These are phyloP conservation scores for Dipodomys stephensi DNA, from an alignment of 2,113 vertebrate species.

Conservation along the genomic window DNA sequence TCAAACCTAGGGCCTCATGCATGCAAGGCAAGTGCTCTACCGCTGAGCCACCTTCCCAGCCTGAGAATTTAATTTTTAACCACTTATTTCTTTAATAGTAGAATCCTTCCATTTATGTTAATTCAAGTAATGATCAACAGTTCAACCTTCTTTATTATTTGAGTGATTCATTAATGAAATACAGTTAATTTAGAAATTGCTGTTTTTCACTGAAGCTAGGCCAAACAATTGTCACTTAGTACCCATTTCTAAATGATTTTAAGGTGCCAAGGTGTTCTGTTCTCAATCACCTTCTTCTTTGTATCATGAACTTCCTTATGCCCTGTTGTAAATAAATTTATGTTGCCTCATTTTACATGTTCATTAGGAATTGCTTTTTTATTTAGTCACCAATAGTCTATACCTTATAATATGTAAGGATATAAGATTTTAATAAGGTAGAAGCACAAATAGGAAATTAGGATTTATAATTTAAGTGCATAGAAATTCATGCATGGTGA, in stretches of 20 bases:
- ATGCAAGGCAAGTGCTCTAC: too few species aligned
- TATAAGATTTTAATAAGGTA: slow-evolving; percentile 53
- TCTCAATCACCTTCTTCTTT: slow-evolving; percentile 28
- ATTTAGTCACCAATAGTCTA: slow-evolving; percentile 33
- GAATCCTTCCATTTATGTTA: slow-evolving; percentile 81
- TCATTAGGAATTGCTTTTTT: slow-evolving; percentile 41
- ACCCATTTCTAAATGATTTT: slow-evolving; percentile 76
- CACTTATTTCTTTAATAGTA: slow-evolving; percentile 77
- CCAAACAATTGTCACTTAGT: slow-evolving; percentile 78
- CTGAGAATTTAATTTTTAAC: slow-evolving; percentile 19
- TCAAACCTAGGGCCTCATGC: too few species aligned
- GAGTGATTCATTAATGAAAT: slow-evolving; percentile 68
- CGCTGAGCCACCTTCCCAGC: too few species aligned
- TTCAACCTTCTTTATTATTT: slow-evolving; percentile 79
- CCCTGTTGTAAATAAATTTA: slow-evolving; percentile 24
- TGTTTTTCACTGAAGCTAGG: slow-evolving; percentile 78
- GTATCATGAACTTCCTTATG: neutral
- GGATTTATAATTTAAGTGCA: slow-evolving; percentile 19
- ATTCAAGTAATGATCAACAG: slow-evolving; percentile 76
- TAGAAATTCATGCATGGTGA: neutral
- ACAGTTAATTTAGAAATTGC: slow-evolving; percentile 81
- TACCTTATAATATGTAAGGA: neutral
- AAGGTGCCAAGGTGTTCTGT: slow-evolving; percentile 62
- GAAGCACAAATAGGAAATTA: slow-evolving; percentile 50
- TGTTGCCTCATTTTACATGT: slow-evolving; percentile 35